phyloP scores from a whole-genome alignment of 2,797 vertebrate species.

The Toxotes lorentzi region DNA sequence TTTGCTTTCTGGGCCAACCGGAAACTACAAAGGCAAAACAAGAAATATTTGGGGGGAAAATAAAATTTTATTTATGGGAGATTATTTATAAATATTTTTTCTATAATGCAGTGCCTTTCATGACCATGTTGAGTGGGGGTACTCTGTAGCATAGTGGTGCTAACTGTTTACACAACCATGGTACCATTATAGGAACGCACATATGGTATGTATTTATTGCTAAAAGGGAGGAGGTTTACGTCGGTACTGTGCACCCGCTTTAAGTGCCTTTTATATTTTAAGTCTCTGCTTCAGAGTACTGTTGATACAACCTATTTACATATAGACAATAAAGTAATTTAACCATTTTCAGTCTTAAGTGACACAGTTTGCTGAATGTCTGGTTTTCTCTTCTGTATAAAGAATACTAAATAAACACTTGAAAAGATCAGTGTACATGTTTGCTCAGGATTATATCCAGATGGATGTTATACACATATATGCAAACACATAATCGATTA shows the following conservation, averaged over 20 bases:
- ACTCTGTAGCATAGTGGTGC: slow-evolving; percentile 45
- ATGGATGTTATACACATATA: neutral
- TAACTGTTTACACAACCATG: slow-evolving; percentile 82
- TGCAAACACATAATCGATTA: neutral
- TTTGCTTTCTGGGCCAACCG: slow-evolving; percentile 50
- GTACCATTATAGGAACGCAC: slow-evolving; percentile 62
- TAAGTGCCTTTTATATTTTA: slow-evolving; percentile 78
- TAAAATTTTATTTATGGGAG: slow-evolving; percentile 72
- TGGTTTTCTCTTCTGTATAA: slow-evolving; percentile 59
- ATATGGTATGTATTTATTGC: slow-evolving; percentile 79
- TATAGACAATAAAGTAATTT: slow-evolving; percentile 42
- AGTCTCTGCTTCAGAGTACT: slow-evolving; percentile 56
- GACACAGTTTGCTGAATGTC: slow-evolving; percentile 47
- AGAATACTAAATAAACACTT: slow-evolving; percentile 69
- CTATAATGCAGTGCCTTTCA: slow-evolving; percentile 68
- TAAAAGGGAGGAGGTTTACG: slow-evolving; percentile 48
- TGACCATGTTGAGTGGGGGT: slow-evolving; percentile 54
- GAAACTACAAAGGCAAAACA: slow-evolving; percentile 44
- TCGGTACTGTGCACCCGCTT: slow-evolving; percentile 57
- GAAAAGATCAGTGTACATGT: slow-evolving; percentile 34
- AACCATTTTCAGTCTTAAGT: slow-evolving; percentile 58
- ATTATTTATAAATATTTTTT: slow-evolving; percentile 82
- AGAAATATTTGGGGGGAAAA: slow-evolving; percentile 50
- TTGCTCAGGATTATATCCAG: slow-evolving; percentile 3
- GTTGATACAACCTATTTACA: slow-evolving; percentile 58